These are phyloP conservation scores for Heliconius hortense DNA, from an alignment of 2,888 invertebrate species.

Conservation along the genomic window DNA sequence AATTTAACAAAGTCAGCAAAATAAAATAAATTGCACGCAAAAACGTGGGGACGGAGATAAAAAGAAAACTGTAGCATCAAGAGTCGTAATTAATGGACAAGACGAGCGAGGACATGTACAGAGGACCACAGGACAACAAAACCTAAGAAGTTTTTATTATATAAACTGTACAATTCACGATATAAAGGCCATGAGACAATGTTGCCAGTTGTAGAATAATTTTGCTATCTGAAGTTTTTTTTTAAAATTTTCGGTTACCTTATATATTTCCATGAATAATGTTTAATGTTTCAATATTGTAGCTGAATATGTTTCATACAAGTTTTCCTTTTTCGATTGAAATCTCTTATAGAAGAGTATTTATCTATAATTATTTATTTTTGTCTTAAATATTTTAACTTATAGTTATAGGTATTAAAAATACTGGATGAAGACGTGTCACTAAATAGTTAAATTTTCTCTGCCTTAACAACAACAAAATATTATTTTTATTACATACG, in stretches of 20 bases:
- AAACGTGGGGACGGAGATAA: conserved; percentile 53
- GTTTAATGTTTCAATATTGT: neutral
- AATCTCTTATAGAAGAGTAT: neutral
- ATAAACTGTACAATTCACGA: conserved; percentile 12
- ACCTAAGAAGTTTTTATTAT: neutral
- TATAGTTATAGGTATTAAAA: neutral
- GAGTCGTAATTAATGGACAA: conserved; percentile 66
- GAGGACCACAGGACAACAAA: conserved; percentile 18
- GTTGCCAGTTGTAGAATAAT: conserved; percentile 16
- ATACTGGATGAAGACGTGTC: neutral
- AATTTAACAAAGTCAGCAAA: conserved; percentile 59
- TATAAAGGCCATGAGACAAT: conserved; percentile 5
- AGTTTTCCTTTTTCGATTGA: neutral
- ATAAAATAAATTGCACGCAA: conserved; percentile 67
- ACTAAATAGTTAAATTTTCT: neutral
- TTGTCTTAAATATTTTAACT: neutral
- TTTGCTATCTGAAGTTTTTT: conserved; percentile 19
- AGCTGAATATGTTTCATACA: neutral
- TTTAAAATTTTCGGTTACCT: neutral
- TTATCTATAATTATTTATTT: neutral
- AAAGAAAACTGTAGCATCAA: conserved; percentile 62
- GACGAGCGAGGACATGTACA: conserved; percentile 36
- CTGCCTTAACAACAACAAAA: neutral
- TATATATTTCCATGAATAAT: neutral
- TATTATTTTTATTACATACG: neutral